Evolutionary conservation across 2,888 invertebrate species (phyloP).

Genomic region (Caradrina kadenii): DNA sequence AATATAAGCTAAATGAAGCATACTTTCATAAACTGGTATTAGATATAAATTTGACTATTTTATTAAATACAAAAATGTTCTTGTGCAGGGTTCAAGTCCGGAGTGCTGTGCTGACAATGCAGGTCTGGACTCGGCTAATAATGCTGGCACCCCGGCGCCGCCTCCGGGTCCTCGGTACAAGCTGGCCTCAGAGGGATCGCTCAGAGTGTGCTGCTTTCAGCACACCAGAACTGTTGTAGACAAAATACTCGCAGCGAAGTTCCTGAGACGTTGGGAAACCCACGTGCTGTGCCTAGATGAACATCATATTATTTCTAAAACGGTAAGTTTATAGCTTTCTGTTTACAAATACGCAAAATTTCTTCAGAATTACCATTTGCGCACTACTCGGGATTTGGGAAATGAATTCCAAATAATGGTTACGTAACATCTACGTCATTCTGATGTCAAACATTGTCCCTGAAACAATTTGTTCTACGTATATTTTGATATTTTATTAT

Average conservation of each 20-base stretch:
- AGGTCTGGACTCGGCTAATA: slow-evolving; percentile 78
- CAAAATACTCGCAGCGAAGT: slow-evolving; percentile 94
- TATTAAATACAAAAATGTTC: slow-evolving; percentile 34
- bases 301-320: slow-evolving; percentile 93
- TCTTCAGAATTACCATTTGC: slow-evolving; percentile 7
- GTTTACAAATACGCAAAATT: slow-evolving; percentile 27
- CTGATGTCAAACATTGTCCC: slow-evolving; percentile 45
- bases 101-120: slow-evolving; percentile 88
- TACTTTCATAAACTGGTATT: too few relatives aligned
- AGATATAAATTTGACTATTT: not conserved
- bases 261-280: slow-evolving; percentile 94
- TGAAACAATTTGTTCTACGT: slow-evolving; percentile 20
- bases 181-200: slow-evolving; percentile 93
- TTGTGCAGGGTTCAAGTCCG: slow-evolving; percentile 87
- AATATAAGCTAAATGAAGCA: too few relatives aligned
- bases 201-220: slow-evolving; percentile 94
- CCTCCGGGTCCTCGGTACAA: slow-evolving; percentile 92
- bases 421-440: slow-evolving; percentile 38
- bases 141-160: slow-evolving; percentile 79
- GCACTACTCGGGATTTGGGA: slow-evolving; percentile 18
- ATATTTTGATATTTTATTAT: slow-evolving; percentile 19
- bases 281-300: slow-evolving; percentile 93
- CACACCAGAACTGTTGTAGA: slow-evolving; percentile 94
- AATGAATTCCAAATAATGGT: slow-evolving; percentile 23
- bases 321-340: slow-evolving; percentile 89